A percentile compares a stretch with the other conserved stretches of the same genome.
These are phyloP conservation scores for Pluvialis apricaria DNA, from an alignment of 2,113 vertebrate species.

Conservation along the genomic window DNA sequence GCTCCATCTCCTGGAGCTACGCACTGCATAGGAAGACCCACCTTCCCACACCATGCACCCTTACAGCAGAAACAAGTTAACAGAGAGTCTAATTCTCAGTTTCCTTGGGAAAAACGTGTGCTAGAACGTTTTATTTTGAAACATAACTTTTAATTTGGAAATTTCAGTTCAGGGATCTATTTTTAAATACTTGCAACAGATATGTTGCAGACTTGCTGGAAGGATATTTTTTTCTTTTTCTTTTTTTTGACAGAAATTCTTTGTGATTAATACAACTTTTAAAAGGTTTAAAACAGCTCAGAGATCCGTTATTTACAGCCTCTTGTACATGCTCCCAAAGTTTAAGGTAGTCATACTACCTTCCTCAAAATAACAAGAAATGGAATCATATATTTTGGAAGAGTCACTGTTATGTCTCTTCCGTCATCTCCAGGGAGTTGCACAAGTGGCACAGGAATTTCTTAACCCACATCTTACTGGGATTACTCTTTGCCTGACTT, in stretches of 20 bases:
- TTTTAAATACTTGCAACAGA: background rate
- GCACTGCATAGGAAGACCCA: background rate
- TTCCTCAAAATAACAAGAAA: background rate
- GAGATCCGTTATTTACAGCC: background rate
- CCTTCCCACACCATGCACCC: background rate
- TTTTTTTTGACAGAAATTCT: background rate
- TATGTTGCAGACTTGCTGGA: background rate
- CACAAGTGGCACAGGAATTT: background rate
- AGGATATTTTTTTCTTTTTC: background rate
- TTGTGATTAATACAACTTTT: background rate
- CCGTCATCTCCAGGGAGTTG: background rate
- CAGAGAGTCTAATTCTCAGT: background rate
- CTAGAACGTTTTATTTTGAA: background rate
- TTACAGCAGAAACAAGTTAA: background rate
- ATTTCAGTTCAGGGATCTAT: background rate
- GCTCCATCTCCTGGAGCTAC: constrained; percentile 7
- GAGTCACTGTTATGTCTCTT: background rate
- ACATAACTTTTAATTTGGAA: background rate
- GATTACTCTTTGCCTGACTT: background rate
- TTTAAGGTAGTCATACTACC: background rate
- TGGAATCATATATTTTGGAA: background rate
- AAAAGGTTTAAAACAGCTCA: background rate
- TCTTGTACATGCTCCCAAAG: background rate
- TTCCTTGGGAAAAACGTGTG: background rate
- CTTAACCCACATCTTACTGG: background rate